Evolutionary conservation across 2,113 vertebrate species (phyloP).

Genomic region (Seriola dumerili): DNA sequence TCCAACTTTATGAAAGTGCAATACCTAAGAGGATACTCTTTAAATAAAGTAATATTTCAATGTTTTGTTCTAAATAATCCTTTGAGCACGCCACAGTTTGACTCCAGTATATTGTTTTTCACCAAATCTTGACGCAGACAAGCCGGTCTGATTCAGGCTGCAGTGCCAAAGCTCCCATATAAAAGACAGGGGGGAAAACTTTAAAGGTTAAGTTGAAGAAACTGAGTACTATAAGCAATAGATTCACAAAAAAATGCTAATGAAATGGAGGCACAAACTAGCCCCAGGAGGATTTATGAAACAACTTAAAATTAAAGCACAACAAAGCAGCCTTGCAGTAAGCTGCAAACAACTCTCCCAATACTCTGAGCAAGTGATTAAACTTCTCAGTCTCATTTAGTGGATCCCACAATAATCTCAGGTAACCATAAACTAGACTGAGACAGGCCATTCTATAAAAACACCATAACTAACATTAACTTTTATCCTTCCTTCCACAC

Average conservation of each 20-base stretch:
- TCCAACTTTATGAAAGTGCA: background rate
- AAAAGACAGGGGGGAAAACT: no score
- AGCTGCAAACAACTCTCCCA: background rate
- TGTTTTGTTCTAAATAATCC: no score
- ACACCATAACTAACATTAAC: background rate
- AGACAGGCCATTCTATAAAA: background rate
- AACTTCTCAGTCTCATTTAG: background rate
- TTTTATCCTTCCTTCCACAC: background rate
- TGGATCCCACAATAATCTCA: background rate
- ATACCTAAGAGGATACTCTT: background rate
- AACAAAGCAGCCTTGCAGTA: background rate
- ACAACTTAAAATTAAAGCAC: background rate
- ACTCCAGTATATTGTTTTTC: background rate
- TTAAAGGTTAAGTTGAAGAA: no score
- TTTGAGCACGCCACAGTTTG: no score
- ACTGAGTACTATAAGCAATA: no score
- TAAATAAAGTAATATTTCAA: no score
- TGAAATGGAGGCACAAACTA: background rate
- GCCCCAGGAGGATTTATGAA: background rate
- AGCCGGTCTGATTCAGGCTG: background rate
- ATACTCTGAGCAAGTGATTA: background rate
- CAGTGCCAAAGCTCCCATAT: no score
- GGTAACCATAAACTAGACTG: background rate
- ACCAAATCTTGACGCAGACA: background rate
- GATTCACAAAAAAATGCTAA: no score